Evolutionary conservation across 1,140 invertebrate genomes (phyloP), one percentile per base, ranked within the genome.

Genomic region (Drosophila sulfurigaster): DNA sequence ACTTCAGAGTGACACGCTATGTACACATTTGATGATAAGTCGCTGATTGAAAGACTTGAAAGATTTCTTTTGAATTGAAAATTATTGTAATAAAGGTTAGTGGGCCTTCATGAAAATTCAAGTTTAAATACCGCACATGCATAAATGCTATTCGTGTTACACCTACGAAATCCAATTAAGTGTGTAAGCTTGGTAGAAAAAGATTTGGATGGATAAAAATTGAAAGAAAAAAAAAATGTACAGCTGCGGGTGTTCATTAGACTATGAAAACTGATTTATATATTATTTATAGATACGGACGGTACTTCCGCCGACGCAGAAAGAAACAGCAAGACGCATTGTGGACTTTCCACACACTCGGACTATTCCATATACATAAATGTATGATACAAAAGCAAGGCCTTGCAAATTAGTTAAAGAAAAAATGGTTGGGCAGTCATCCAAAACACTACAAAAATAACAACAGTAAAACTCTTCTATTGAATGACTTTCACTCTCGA

Each of bases 401-500:
- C 25, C 59, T 63, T 38, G 77, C 78, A 74, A 83, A 74, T 81
- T 81, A 72, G 80, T 67, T 30, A 68, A 79, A 70, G 69, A 80
- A 66, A 73, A 75, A 63, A 58, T 38, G 58, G 45, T 63, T 64
- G 58, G 38, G 72, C 58, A 63, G 83, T 88, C 71, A 60, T 66
- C 49, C 66, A 52, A 20, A 64, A 62, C 60, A 69, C 69, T 75
- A 20, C 20, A 62, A 51, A 68, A 38, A 43, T 56, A 62, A 75
- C 72, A 75, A 45, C 28, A 43, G 49, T 57, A 51, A 74, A 38
- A 64, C 15, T 30, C 72, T 70, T 70, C 66, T 75, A 64, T 75
- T 57, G 65, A 74, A 74, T 51, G 8, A 87, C 82, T 87, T 87
- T 87, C 82, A 71, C 82, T 88, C 51, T 88, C 51, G 59, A 41